Base-by-base conservation (phyloP, 2,888 invertebrate genomes). In the Cynaeus angustus region DNA sequence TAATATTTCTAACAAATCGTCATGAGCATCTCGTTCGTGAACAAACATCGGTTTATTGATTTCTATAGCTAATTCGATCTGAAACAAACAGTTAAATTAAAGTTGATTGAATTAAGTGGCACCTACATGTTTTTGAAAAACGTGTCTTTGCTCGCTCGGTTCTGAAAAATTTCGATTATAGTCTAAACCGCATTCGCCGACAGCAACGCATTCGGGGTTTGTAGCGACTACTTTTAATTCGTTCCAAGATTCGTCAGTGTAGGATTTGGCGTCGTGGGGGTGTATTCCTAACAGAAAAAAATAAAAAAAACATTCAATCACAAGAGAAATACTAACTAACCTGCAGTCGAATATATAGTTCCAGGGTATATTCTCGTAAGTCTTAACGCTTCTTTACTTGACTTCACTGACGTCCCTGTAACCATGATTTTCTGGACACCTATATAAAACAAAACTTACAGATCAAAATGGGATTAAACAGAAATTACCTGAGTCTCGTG, bases 391-490 rank as follows among this genome's bases (percentile, higher is more conserved):
- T 97, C 97, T 86, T 95, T 96, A 82, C 96, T 96, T 67, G 92
- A 92, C 84, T 93, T 91, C 66, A 96, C 91, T 76, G 95, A 96
- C 74, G 94, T 95, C 53, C 96, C 96, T 64, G 95, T 95, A 70
- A 97, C 96, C 92, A 97, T 95, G 71, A 97, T 94, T 86, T 97
- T 97, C 84, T 95, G 94, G 81, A 97, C 95, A 79, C 97, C 95
- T 95, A 81, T n/a, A 13, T 7, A 1, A 83, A 82, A 33, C 9
- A 12, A 9, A 41, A 55, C n/a, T n/a, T n/a, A n/a, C n/a, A n/a
- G n/a, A n/a, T n/a, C n/a, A n/a, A n/a, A n/a, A n/a, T n/a, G 21
- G 21, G 21, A n/a, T n/a, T n/a, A 41, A 10, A 7, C 9, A 21
- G 79, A n/a, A n/a, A n/a, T 81, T 86, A 94, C 95, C 96, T 86